Evolutionary conservation across 2,113 vertebrate genomes (phyloP), one percentile per base, ranked within the genome.

Genomic region (Antechinus flavipes): DNA sequence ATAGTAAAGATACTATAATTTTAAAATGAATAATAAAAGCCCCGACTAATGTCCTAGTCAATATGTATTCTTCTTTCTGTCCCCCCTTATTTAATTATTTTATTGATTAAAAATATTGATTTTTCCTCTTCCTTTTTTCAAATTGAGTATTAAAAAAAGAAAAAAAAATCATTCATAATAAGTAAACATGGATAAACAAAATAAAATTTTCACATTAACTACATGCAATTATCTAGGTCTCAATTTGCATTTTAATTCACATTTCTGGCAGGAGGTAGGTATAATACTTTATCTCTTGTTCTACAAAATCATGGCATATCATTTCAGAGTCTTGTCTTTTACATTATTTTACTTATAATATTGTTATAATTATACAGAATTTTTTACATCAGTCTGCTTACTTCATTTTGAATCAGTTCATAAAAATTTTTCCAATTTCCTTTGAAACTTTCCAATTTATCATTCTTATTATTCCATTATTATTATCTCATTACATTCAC

Each of bases 1-100:
- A 96, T 94, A 58, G 84, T 94, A 94, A 97, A 96, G 90, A 91
- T 94, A 96, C 91, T 91, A 54, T 89, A 93, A 94, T 42, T 95
- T 95, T 95, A 91, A 52, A 94, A 96, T 92, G 91, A 94, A 55
- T 94, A 84, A 61, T 76, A 92, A 90, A 93, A 68, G 68, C 24
- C 10, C 10, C 27, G 3, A 55, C 42, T 61, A 54, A 68, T 55
- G 54, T 95, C 90, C 96, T 76, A 96, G 92, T 92, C 91, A 94
- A 93, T 68, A 90, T 2, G 49, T 61, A 24, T 92, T 47, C 54
- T 68, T 94, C 27, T 1, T 68, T 2, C 12, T 35, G 8, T 3
- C 26, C 26, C 9, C 58, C 27, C 58, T 50, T 9, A 68, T 35
- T 35, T 68, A 61, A 30, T 61, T 27, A 35, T 68, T 68, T 16